Percentiles rank a stretch among this genome's conserved stretches.
Evolutionary conservation across 2,888 invertebrate genomes (phyloP).

Genomic region (Lochmaea capreae): DNA sequence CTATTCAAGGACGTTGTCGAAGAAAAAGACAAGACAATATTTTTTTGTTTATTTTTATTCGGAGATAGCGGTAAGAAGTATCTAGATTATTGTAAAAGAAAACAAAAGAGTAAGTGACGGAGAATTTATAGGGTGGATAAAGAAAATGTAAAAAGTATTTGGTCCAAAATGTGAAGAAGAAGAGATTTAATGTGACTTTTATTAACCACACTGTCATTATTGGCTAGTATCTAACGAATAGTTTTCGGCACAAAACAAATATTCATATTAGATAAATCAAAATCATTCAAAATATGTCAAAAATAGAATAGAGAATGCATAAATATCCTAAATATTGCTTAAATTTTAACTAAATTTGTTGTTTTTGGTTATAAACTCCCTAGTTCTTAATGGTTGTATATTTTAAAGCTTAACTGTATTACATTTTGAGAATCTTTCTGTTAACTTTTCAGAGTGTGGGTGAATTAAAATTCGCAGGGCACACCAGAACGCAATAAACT

Average conservation of each 20-base stretch:
- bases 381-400: too few relatives aligned
- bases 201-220: too few relatives aligned
- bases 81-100: slow-evolving; percentile 1
- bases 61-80: slow-evolving; percentile 8
- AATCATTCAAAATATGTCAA: too few relatives aligned
- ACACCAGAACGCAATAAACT: slow-evolving; percentile 22
- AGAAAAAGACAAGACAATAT: slow-evolving; percentile 20
- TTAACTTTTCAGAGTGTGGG: not conserved
- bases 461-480: slow-evolving; percentile 19
- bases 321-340: too few relatives aligned
- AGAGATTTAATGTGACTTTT: too few relatives aligned
- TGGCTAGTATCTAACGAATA: too few relatives aligned
- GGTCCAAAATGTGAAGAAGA: not conserved
- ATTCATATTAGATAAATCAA: too few relatives aligned
- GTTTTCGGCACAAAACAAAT: too few relatives aligned
- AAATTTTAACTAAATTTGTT: too few relatives aligned
- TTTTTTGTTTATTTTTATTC: slow-evolving; percentile 17
- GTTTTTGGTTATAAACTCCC: too few relatives aligned
- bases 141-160: not conserved
- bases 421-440: not conserved
- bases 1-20: slow-evolving; percentile 21
- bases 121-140: not conserved
- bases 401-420: too few relatives aligned
- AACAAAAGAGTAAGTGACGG: not conserved
- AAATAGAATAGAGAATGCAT: too few relatives aligned